Conservation (phyloP, 2,797 vertebrate genomes). For the Neopelma chrysocephalum region DNA sequence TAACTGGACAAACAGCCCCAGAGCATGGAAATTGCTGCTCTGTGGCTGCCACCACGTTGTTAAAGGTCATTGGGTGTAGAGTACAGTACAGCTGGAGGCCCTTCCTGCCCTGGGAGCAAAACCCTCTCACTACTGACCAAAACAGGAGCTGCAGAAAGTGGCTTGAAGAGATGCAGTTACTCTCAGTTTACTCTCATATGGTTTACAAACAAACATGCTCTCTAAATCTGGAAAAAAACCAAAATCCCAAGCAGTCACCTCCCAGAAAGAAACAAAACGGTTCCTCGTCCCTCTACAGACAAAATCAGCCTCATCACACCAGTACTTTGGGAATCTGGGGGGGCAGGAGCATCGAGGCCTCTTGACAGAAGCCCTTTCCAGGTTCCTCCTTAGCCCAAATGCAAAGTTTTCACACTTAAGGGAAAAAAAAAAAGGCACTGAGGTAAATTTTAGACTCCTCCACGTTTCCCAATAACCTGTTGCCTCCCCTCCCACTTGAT, state of each 20-base stretch:
- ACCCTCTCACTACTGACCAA: neutral
- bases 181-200: neutral
- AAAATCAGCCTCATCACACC: neutral
- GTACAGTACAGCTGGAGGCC: conserved; percentile 5
- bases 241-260: neutral
- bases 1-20: neutral
- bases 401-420: neutral
- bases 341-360: neutral
- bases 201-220: neutral
- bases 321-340: neutral
- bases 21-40: neutral
- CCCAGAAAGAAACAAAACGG: neutral
- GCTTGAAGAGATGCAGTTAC: neutral
- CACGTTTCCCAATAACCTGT: neutral
- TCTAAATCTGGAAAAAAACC: neutral
- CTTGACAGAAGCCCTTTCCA: neutral
- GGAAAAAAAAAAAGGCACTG: conserved; percentile 71
- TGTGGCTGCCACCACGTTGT: neutral
- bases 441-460: conserved; percentile 52
- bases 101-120: neutral
- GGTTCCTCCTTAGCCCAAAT: neutral
- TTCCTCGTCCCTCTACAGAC: neutral
- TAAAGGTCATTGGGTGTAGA: conserved; percentile 20
- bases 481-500: accelerated
- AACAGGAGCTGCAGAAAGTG: neutral